These are phyloP conservation scores for Scyliorhinus canicula DNA, from an alignment of 2,797 vertebrate genomes.

Conservation along the genomic window DNA sequence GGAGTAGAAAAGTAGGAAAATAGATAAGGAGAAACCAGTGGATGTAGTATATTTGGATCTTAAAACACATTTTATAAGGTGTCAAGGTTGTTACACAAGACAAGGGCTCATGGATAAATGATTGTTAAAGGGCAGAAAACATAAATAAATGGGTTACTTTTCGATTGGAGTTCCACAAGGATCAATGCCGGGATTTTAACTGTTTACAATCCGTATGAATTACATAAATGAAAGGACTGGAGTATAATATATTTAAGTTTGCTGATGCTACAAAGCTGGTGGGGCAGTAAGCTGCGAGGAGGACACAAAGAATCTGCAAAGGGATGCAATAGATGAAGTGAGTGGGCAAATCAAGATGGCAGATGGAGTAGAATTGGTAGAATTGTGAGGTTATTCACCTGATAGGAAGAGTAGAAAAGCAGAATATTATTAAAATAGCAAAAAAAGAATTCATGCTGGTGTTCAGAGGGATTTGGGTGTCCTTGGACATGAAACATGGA, in stretches of 20 bases:
- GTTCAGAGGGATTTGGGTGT: background rate
- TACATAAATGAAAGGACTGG: background rate
- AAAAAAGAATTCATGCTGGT: background rate
- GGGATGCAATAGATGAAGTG: no score
- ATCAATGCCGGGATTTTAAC: no score
- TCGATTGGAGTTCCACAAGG: no score
- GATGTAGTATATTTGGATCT: no score
- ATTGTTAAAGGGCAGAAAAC: no score
- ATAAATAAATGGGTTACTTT: no score
- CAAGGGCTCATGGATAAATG: no score
- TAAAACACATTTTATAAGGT: no score
- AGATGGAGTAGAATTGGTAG: background rate
- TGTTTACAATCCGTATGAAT: background rate
- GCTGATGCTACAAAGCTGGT: background rate
- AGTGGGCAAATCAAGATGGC: background rate
- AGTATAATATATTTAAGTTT: background rate
- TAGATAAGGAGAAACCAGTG: no score
- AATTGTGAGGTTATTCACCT: background rate
- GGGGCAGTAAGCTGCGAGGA: background rate
- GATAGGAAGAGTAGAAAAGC: background rate
- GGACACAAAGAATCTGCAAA: background rate
- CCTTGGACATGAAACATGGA: background rate
- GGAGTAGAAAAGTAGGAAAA: no score
- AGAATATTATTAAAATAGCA: background rate
- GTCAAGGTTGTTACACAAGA: no score